A percentile compares a stretch with the other conserved stretches of the same genome.
These are phyloP conservation scores for Neolamprologus kungweensis DNA, from an alignment of 2,113 vertebrate genomes.

Conservation along the genomic window DNA sequence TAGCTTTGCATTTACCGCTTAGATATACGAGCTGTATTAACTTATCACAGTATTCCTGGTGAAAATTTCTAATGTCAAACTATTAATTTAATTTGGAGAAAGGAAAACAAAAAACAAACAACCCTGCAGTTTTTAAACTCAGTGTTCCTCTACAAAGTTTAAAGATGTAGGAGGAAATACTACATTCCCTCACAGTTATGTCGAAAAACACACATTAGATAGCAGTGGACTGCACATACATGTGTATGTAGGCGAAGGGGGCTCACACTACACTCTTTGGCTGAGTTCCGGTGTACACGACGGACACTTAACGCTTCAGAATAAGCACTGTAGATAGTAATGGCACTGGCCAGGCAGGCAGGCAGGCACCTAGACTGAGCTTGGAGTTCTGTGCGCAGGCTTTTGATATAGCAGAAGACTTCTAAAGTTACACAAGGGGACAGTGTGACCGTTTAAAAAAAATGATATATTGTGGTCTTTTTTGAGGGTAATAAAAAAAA, in stretches of 20 bases:
- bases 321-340: constrained; percentile 1
- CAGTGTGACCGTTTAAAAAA: background rate
- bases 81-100: background rate
- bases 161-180: background rate
- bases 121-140: background rate
- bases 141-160: background rate
- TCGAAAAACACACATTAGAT: background rate
- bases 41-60: background rate
- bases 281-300: constrained; percentile 34
- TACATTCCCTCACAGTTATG: constrained; percentile 1
- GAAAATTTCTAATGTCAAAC: background rate
- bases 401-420: background rate
- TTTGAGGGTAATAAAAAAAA: background rate
- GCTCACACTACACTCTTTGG: constrained; percentile 51
- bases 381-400: background rate
- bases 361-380: constrained; percentile 30
- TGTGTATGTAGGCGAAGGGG: background rate
- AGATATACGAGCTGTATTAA: background rate
- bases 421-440: background rate
- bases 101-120: background rate
- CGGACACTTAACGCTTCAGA: constrained; percentile 2
- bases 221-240: constrained; percentile 1
- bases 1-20: background rate
- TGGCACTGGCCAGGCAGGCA: constrained; percentile 20
- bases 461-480: constrained; percentile 7